Percentiles rank a stretch among this genome's conserved stretches.
Evolutionary conservation across 2,797 vertebrate species (phyloP).

Genomic region (Hydrocynus forskahlii): DNA sequence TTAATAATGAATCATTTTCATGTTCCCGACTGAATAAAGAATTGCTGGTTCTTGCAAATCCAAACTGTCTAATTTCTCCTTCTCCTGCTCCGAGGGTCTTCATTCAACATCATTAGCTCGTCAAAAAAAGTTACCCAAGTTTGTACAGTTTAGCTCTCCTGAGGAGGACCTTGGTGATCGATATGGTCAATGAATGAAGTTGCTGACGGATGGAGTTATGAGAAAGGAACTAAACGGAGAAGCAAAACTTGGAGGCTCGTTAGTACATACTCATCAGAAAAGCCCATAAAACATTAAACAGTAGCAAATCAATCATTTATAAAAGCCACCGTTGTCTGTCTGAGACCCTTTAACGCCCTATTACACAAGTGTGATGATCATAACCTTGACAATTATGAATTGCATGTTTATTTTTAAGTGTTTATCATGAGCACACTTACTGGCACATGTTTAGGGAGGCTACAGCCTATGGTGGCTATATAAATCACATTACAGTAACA

Average conservation of each 20-base stretch:
- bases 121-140: background rate
- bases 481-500: too few relatives aligned
- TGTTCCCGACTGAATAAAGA: background rate
- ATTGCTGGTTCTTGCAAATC: constrained; percentile 19
- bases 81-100: background rate
- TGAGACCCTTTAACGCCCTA: too few relatives aligned
- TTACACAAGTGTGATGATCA: too few relatives aligned
- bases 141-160: background rate
- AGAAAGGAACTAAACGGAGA: background rate
- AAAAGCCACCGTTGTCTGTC: background rate
- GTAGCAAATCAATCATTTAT: background rate
- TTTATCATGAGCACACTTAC: too few relatives aligned
- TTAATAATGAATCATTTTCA: constrained; percentile 12
- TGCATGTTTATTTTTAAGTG: too few relatives aligned
- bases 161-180: background rate
- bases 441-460: too few relatives aligned
- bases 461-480: too few relatives aligned
- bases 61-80: background rate
- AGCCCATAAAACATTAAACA: background rate
- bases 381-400: too few relatives aligned
- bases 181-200: background rate
- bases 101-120: background rate
- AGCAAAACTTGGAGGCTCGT: background rate
- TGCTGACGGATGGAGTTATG: background rate
- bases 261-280: background rate